These are phyloP conservation scores for Nothocercus nigrocapillus DNA, from an alignment of 2,113 vertebrate species.

Conservation along the genomic window DNA sequence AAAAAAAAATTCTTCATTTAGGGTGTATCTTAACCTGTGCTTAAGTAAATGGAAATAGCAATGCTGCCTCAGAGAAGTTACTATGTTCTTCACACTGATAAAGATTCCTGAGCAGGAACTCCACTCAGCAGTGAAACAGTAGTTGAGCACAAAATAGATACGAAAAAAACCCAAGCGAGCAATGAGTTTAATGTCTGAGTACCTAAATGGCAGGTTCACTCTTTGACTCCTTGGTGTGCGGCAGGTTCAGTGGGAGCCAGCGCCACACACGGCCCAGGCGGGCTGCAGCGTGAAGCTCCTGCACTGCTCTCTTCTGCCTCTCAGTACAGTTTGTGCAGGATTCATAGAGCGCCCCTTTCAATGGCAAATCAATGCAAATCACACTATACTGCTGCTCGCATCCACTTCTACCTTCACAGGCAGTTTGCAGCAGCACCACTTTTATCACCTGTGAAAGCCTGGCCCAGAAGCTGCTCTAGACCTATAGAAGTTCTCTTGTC, in stretches of 20 bases:
- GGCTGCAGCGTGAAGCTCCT: accelerated
- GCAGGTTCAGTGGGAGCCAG: background rate
- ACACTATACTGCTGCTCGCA: accelerated
- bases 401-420: accelerated
- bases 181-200: background rate
- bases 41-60: background rate
- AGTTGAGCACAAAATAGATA: background rate
- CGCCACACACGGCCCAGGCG: accelerated
- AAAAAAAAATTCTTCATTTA: background rate
- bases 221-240: background rate
- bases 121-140: background rate
- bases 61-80: background rate
- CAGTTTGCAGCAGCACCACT: background rate
- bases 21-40: background rate
- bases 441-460: background rate
- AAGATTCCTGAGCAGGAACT: background rate
- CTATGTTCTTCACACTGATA: background rate
- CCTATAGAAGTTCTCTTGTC: accelerated
- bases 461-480: background rate
- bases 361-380: background rate
- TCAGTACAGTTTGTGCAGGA: accelerated
- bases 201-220: background rate
- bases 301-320: background rate
- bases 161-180: background rate
- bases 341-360: accelerated